Percentiles rank a stretch among this genome's conserved stretches.
Conservation (phyloP, 2,113 vertebrate species). For the Elaphurus davidianus region DNA sequence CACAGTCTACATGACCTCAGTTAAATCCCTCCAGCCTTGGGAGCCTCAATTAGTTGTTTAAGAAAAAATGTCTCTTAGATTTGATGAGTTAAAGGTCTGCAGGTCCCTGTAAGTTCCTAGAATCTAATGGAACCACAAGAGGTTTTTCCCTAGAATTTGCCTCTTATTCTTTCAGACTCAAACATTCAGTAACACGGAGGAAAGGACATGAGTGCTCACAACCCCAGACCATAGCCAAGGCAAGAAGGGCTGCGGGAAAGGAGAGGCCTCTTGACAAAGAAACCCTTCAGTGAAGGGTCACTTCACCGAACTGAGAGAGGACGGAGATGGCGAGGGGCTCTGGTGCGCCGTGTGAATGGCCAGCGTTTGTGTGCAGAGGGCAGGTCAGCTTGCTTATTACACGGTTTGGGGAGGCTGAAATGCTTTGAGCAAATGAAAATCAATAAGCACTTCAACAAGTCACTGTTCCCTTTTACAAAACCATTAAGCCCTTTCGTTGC, state of each 20-base stretch:
- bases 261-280: background rate
- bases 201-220: background rate
- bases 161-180: background rate
- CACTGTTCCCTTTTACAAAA: background rate
- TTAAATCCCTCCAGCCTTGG: background rate
- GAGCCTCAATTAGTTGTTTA: no score
- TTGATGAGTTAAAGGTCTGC: background rate
- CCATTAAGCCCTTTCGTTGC: background rate
- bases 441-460: background rate
- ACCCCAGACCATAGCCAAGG: fast-evolving
- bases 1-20: background rate
- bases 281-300: background rate
- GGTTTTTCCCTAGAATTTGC: background rate
- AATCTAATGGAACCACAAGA: background rate
- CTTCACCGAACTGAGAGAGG: fast-evolving
- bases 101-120: fast-evolving
- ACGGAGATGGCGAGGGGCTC: background rate
- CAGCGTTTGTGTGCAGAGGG: fast-evolving
- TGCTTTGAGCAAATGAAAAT: background rate
- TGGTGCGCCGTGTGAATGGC: fast-evolving
- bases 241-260: background rate
- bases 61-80: background rate
- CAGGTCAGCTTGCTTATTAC: no score
- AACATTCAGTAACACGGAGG: background rate
- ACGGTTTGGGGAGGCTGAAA: background rate